phyloP scores from a whole-genome alignment of 2,888 invertebrate genomes.

The Drosophila trichaetosa region DNA sequence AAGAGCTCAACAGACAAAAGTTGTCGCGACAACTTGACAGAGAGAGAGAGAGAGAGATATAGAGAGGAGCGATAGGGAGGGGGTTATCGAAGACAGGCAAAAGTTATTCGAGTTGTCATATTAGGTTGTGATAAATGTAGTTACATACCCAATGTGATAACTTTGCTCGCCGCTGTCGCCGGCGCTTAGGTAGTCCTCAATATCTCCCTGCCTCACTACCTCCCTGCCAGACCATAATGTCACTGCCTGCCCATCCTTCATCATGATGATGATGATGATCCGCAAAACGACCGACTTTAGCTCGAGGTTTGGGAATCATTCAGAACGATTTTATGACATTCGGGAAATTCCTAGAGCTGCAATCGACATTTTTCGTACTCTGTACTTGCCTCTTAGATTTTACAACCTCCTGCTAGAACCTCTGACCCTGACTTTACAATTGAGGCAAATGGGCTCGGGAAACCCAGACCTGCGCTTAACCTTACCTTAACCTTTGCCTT shows the following conservation, averaged over 20 bases:
- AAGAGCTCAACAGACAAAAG: neutral
- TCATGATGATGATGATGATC: constrained; percentile 38
- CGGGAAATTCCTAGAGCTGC: constrained; percentile 64
- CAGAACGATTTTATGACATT: constrained; percentile 59
- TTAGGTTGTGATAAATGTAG: constrained; percentile 83
- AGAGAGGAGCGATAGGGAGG: neutral
- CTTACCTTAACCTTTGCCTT: neutral
- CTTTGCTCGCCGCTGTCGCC: constrained; percentile 61
- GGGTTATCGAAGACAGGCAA: constrained; percentile 48
- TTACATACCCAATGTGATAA: constrained; percentile 82
- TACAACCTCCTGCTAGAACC: constrained; percentile 8
- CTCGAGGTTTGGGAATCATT: constrained; percentile 48
- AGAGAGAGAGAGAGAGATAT: neutral
- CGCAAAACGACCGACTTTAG: constrained; percentile 7
- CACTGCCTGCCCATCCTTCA: constrained; percentile 4
- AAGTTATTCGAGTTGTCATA: constrained; percentile 82
- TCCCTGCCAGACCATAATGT: constrained; percentile 11
- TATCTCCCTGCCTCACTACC: neutral
- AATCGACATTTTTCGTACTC: constrained; percentile 11
- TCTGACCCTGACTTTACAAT: constrained; percentile 56
- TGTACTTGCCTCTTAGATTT: constrained; percentile 4
- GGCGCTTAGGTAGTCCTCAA: constrained; percentile 45
- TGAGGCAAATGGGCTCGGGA: constrained; percentile 10
- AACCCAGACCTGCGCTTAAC: constrained; percentile 25
- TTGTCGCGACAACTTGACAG: constrained; percentile 1